Base-by-base conservation (phyloP, 2,888 invertebrate genomes). In the Trisateles emortualis region DNA sequence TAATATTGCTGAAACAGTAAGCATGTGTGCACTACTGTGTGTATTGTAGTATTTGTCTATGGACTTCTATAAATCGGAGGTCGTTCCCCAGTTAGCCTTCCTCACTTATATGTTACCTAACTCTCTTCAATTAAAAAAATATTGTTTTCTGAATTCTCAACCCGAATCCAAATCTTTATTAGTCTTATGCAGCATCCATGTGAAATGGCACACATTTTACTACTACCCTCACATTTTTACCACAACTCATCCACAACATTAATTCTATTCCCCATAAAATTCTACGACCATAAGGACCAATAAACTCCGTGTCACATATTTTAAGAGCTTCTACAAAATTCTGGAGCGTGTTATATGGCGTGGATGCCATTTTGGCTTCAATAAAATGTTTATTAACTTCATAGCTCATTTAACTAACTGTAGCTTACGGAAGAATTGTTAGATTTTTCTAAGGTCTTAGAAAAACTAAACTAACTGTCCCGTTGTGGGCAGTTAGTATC, bases 191-290 rank as follows among this genome's bases (percentile, higher is more conserved):
- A 9, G 9, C 13, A 22, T 13, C n/a, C 35, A 24, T 13, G 35
- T 36, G 26, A 26, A 36, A 29, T 36, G 45, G 29, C 45, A 36
- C 36, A 26, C n/a, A 36, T 32, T 32, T 17, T 45, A 36, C 36
- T 36, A 14, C 11, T 19, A 16, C 32, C 33, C 4, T 11, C 10
- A 24, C 14, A 16, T 32, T 52, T 32, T 33, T 32, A 29, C n/a
- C 22, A 17, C 41, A 38, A 14, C 14, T 35, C 26, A 40, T 41
- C 14, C 52, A 32, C 13, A 29, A 39, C 53, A 53, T 48, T 53
- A 48, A 53, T 43, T 24, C 39, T 16, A 5, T 40, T 3, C 29
- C 3, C 26, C 53, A 53, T 53, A 48, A 53, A 53, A 53, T 9
- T 47, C 24, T 19, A 39, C 32, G 52, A 47, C 42, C 42, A 38